Conservation (phyloP, 1,140 invertebrate genomes). For the Diprion similis region DNA sequence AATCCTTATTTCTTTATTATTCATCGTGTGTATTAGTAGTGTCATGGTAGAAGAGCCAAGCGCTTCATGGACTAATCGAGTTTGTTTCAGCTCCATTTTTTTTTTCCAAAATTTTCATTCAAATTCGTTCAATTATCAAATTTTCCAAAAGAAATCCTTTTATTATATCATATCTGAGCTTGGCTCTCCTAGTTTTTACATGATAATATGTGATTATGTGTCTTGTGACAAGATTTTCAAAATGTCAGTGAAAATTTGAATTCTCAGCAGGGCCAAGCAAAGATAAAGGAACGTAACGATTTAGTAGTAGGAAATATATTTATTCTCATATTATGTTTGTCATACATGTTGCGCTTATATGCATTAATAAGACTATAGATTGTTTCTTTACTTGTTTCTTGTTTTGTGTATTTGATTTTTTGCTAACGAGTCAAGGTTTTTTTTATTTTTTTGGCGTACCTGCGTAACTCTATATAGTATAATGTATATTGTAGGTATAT, state of each 20-base stretch:
- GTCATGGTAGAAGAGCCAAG: too few species aligned
- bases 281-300: constrained; percentile 38
- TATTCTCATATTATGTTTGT: constrained; percentile 41
- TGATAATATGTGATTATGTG: too few species aligned
- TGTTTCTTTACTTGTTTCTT: not conserved
- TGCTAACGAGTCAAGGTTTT: not conserved
- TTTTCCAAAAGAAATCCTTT: too few species aligned
- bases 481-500: too few species aligned
- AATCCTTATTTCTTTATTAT: not conserved
- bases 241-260: constrained; percentile 21
- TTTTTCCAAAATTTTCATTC: too few species aligned
- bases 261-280: constrained; percentile 32
- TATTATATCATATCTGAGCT: not conserved
- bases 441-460: not conserved
- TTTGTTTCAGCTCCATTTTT: too few species aligned
- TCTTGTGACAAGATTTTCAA: not conserved
- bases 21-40: not conserved
- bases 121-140: too few species aligned
- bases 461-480: too few species aligned
- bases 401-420: not conserved
- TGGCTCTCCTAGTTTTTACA: not conserved
- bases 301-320: constrained; percentile 46
- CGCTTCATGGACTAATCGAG: too few species aligned
- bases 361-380: constrained; percentile 29
- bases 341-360: constrained; percentile 45